Conservation (phyloP, 2,113 vertebrate genomes). For the Zosterops japonicus region DNA sequence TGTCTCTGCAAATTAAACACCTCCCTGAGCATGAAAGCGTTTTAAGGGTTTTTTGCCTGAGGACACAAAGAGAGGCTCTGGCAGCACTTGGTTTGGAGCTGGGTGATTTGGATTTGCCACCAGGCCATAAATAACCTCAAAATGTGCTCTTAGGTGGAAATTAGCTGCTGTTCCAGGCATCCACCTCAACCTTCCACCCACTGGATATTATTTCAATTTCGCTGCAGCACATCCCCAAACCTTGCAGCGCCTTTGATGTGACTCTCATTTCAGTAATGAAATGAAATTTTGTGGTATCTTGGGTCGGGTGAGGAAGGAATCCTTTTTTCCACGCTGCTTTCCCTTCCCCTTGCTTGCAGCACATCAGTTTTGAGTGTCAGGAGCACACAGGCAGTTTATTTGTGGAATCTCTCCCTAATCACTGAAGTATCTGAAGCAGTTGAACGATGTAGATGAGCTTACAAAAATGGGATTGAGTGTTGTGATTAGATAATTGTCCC, state of each 20-base stretch:
- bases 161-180: background rate
- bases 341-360: background rate
- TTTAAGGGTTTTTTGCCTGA: background rate
- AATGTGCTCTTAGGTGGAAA: background rate
- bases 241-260: background rate
- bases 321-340: background rate
- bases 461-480: slow-evolving; percentile 22
- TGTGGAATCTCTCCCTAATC: slow-evolving; percentile 19
- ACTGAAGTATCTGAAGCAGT: slow-evolving; percentile 6
- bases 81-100: background rate
- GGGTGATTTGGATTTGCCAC: background rate
- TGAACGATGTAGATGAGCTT: slow-evolving; percentile 31
- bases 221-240: background rate
- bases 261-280: background rate
- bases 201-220: background rate
- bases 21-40: background rate
- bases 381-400: background rate
- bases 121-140: background rate
- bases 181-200: background rate
- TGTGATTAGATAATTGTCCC: slow-evolving; percentile 63
- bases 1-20: background rate
- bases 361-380: background rate
- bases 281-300: background rate
- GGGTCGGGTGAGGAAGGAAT: background rate
- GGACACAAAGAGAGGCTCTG: background rate